Conservation (phyloP, 1,140 invertebrate genomes). For the Notospermus geniculatus region DNA sequence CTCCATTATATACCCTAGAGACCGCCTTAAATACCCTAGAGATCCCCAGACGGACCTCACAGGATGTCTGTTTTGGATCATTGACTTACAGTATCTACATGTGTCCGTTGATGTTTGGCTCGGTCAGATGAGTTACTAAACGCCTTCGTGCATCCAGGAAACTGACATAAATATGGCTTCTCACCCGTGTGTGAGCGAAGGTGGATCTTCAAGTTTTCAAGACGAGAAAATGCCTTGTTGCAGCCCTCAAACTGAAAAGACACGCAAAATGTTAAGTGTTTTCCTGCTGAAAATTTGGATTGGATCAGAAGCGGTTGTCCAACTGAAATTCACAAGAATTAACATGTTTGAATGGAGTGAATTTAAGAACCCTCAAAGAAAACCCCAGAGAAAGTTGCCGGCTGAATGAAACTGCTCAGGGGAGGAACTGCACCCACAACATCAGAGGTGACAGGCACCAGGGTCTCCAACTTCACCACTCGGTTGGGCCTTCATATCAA, state of each 20-base stretch:
- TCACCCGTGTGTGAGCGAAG: conserved; percentile 88
- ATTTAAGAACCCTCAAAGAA: conserved; percentile 14
- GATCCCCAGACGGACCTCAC: background rate
- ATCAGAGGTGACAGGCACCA: background rate
- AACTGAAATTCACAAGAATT: background rate
- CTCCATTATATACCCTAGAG: background rate
- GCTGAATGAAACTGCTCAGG: no score
- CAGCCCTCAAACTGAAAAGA: conserved; percentile 82
- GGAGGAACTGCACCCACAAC: conserved; percentile 1
- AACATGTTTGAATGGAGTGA: background rate
- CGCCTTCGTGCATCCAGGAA: conserved; percentile 81
- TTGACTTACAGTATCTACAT: conserved; percentile 85
- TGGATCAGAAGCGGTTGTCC: background rate
- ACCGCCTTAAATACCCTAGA: no score
- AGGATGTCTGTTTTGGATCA: background rate
- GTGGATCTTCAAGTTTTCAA: conserved; percentile 96
- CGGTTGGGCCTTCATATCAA: no score
- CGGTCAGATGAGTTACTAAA: conserved; percentile 96
- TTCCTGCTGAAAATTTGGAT: background rate
- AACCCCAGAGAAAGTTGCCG: no score
- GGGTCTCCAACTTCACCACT: no score
- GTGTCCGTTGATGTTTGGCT: conserved; percentile 94
- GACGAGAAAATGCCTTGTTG: conserved; percentile 84
- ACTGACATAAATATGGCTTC: conserved; percentile 62
- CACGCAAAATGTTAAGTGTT: conserved; percentile 31